Conservation (phyloP, 2,797 vertebrate genomes). For the Micropoecilia bifurca region DNA sequence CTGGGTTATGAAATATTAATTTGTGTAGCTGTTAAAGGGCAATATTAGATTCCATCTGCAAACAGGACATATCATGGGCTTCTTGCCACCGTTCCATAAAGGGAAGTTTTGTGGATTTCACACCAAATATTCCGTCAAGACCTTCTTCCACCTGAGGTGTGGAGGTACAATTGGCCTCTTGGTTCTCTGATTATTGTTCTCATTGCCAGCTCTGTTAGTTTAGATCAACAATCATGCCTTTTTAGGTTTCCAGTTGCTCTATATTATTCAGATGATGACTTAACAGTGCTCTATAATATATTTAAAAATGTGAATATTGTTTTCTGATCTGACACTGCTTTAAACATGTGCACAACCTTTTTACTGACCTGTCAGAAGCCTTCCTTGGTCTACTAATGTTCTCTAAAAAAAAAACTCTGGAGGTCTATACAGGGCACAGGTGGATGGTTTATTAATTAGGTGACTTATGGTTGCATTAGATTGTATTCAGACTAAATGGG, state of each 20-base stretch:
- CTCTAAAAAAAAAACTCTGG: background rate
- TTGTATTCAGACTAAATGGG: background rate
- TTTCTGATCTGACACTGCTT: background rate
- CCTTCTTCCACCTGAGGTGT: background rate
- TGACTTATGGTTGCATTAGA: background rate
- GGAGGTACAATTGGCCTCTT: background rate
- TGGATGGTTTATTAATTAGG: background rate
- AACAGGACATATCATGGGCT: background rate
- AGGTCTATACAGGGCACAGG: background rate
- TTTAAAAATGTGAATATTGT: background rate
- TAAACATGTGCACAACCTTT: background rate
- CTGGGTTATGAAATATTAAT: background rate
- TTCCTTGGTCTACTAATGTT: background rate
- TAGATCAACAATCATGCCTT: background rate
- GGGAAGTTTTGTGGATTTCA: background rate
- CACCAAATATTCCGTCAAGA: background rate
- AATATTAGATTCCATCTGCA: background rate
- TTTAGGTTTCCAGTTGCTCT: background rate
- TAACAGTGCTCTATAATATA: background rate
- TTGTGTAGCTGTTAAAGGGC: background rate
- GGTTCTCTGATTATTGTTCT: background rate
- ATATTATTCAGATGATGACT: background rate
- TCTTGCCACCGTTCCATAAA: background rate
- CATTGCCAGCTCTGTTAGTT: background rate
- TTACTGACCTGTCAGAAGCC: background rate